phyloP scores from a whole-genome alignment of 1,140 invertebrate genomes.

The Pseudomyrmex concolor region DNA sequence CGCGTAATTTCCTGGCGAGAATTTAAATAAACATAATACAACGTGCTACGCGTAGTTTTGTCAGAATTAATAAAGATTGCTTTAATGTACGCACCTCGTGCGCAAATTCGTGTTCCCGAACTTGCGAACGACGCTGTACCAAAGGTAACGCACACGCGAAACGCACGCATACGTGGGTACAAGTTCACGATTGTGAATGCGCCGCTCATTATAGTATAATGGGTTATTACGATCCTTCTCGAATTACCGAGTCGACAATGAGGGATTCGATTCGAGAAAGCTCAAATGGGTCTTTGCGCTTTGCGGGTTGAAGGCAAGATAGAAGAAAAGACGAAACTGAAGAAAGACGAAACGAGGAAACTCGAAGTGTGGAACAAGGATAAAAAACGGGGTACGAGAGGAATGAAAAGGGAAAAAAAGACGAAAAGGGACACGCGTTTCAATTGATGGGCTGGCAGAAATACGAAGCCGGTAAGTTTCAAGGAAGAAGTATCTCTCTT shows the following conservation, averaged over 20 bases:
- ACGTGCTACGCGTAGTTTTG: not conserved
- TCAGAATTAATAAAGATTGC: not conserved
- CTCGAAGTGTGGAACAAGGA: constrained; percentile 9
- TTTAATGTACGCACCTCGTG: constrained; percentile 30
- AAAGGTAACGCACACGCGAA: constrained; percentile 35
- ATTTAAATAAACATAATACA: constrained; percentile 9
- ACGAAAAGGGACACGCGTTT: not conserved
- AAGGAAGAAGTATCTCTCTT: not conserved
- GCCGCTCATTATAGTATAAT: constrained; percentile 81
- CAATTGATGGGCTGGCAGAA: not conserved
- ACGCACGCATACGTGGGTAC: not conserved
- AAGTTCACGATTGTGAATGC: constrained; percentile 72
- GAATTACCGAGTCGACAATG: constrained; percentile 82
- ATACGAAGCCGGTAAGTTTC: not conserved
- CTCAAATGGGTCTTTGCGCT: constrained; percentile 52
- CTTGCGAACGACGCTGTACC: constrained; percentile 5
- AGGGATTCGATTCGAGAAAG: constrained; percentile 80
- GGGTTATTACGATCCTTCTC: constrained; percentile 82
- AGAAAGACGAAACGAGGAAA: constrained; percentile 12
- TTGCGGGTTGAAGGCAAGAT: constrained; percentile 59
- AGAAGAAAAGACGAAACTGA: constrained; percentile 44
- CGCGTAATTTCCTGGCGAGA: constrained; percentile 31
- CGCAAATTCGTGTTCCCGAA: constrained; percentile 4
- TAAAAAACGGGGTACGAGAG: not conserved
- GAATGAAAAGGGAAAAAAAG: not conserved